Conservation (phyloP, 1,140 invertebrate genomes). For the Nasonia longicornis region DNA sequence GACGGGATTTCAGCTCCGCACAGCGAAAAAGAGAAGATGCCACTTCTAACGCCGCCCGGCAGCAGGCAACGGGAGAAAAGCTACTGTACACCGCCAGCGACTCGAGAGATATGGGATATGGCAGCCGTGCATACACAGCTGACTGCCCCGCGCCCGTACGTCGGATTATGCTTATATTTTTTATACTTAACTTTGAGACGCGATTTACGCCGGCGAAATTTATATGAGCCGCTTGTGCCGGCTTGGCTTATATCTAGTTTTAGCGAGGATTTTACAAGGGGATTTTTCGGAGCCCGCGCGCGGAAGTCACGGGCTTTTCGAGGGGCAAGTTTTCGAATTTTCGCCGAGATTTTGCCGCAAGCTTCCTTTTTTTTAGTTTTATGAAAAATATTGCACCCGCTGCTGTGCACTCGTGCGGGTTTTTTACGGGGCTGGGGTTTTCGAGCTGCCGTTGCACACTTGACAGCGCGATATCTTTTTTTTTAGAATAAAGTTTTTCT, state of each 20-base stretch:
- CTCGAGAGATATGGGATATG: not conserved
- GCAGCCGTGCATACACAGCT: not conserved
- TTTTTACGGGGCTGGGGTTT: not conserved
- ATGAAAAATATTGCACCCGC: not conserved
- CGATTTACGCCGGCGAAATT: constrained; percentile 15
- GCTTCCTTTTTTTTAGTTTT: not conserved
- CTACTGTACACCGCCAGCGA: not conserved
- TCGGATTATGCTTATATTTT: constrained; percentile 22
- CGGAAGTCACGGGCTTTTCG: not conserved
- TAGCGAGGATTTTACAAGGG: not conserved
- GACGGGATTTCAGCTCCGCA: not conserved
- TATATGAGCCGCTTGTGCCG: constrained; percentile 4
- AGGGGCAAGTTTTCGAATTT: not conserved
- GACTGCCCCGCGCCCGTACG: not conserved
- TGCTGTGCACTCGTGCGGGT: too few species aligned
- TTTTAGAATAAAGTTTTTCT: too few species aligned
- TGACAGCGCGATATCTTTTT: too few species aligned
- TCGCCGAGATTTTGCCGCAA: not conserved
- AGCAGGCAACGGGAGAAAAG: not conserved
- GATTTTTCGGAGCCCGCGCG: too few species aligned
- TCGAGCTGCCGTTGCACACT: too few species aligned
- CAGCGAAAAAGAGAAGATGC: constrained; percentile 13
- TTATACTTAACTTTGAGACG: constrained; percentile 9
- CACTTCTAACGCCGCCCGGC: not conserved
- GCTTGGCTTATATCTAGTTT: constrained; percentile 6